Evolutionary conservation across 1,140 invertebrate genomes (phyloP), one percentile per base, ranked within the genome.

Genomic region (Limonius californicus): DNA sequence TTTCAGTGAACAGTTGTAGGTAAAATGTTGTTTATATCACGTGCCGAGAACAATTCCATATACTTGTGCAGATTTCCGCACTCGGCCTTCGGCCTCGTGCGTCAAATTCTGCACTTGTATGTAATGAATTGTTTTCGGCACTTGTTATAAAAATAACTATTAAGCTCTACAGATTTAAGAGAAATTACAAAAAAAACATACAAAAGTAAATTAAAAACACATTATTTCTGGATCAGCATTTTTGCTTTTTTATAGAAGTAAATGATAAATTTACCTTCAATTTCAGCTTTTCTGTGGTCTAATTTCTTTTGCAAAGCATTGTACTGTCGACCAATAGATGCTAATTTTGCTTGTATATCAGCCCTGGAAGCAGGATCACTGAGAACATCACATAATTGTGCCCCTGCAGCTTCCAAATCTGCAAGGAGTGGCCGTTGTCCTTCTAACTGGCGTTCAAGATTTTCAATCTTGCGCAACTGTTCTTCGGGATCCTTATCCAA

Each of bases 281-380:
- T 85, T 76, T 97, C 94, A 1, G 90, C 92, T 77, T 94, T 94
- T 64, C 86, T 86, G 64, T 92, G 88, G 73, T 94, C 93, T 58
- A 96, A 76, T 79, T 95, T 95, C 81, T 91, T 88, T 70, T 94
- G 92, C 55, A 95, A 79, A 45, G 89, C 87, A 68, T 88, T 89
- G 71, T 94, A 94, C 72, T 93, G 85, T 47, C 91, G 83, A n/a
- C 87, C 89, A 18, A 94, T 84, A 2, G 88, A 88, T 0, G 87
- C 82, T 16, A 98, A 81, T 76, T 97, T 96, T 53, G 85, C 87
- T 77, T 92, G 91, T 56, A 98, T 93, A 75, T 98, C 95, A 19
- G 89, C 88, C 61, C 91, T 87, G 0, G 92, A 93, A 0, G 91
- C 89, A 2, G 92, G 86, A 78, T 98, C 95, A 60, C 91, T 92